Conservation (phyloP, 2,888 invertebrate genomes). For the Parelbella ahira region DNA sequence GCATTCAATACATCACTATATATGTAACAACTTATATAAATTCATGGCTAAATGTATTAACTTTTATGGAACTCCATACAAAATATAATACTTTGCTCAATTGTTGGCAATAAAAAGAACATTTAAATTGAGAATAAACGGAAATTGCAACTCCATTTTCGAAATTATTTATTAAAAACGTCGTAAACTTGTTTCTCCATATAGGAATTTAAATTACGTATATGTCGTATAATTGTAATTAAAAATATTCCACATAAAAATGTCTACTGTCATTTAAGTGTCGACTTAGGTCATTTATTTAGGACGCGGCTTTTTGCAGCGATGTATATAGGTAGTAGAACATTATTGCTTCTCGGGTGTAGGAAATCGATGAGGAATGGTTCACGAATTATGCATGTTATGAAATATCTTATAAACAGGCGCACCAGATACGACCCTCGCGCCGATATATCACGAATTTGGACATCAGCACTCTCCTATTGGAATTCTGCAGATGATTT, state of each 20-base stretch:
- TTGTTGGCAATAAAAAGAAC: too few species aligned
- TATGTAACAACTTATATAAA: too few species aligned
- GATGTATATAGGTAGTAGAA: background rate
- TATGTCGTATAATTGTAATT: too few species aligned
- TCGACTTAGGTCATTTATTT: slow-evolving; percentile 19
- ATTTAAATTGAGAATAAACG: too few species aligned
- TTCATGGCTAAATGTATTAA: too few species aligned
- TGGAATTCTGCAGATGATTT: slow-evolving; percentile 69
- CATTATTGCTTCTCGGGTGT: slow-evolving; percentile 14
- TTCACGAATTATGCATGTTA: slow-evolving; percentile 53
- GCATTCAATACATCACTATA: slow-evolving; percentile 1
- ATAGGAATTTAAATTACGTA: too few species aligned
- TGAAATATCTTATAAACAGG: slow-evolving; percentile 77
- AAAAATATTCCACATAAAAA: too few species aligned
- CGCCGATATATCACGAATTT: slow-evolving; percentile 71
- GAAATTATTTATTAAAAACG: too few species aligned
- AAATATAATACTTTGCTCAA: too few species aligned
- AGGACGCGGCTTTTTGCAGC: background rate
- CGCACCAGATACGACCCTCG: slow-evolving; percentile 46
- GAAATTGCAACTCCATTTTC: too few species aligned
- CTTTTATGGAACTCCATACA: too few species aligned
- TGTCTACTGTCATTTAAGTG: slow-evolving; percentile 19
- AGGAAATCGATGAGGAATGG: slow-evolving; percentile 54
- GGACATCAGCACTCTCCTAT: slow-evolving; percentile 67
- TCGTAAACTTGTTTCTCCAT: too few species aligned